Conservation (phyloP, 2,113 vertebrate species). For the Pseudolaguvia tuberculata region DNA sequence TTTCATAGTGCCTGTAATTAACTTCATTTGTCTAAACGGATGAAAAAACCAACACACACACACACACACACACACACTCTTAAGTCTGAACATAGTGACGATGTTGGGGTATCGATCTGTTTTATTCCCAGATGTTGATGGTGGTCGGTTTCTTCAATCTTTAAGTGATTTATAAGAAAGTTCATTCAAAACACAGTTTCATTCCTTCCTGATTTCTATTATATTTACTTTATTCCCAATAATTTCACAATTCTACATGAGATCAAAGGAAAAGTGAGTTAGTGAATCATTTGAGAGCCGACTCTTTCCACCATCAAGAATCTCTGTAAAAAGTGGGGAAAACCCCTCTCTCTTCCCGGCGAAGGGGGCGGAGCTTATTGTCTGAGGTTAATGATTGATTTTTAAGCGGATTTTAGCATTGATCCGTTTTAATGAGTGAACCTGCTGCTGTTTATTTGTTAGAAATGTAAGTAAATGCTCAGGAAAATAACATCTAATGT, state of each 20-base stretch:
- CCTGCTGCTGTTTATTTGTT: neutral
- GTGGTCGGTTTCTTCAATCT: neutral
- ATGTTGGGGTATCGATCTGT: neutral
- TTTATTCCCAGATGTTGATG: neutral
- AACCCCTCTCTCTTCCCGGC: neutral
- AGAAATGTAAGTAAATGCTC: too few species aligned
- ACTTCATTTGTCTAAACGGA: too few species aligned
- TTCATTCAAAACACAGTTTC: too few species aligned
- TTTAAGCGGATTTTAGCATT: neutral
- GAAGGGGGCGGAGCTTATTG: neutral
- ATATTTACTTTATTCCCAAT: neutral
- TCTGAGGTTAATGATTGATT: constrained; percentile 8
- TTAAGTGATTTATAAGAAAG: neutral
- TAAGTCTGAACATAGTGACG: too few species aligned
- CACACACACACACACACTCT: neutral
- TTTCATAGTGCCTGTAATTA: neutral
- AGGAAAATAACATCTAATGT: too few species aligned
- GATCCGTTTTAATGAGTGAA: neutral
- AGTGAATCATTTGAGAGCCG: neutral
- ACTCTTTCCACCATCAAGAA: neutral
- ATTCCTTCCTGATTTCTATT: neutral
- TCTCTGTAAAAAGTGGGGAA: neutral
- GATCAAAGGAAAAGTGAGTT: accelerated
- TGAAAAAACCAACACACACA: too few species aligned
- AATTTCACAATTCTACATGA: neutral